phyloP scores from a whole-genome alignment of 2,797 vertebrate species.

The Lindbergichthys nudifrons region DNA sequence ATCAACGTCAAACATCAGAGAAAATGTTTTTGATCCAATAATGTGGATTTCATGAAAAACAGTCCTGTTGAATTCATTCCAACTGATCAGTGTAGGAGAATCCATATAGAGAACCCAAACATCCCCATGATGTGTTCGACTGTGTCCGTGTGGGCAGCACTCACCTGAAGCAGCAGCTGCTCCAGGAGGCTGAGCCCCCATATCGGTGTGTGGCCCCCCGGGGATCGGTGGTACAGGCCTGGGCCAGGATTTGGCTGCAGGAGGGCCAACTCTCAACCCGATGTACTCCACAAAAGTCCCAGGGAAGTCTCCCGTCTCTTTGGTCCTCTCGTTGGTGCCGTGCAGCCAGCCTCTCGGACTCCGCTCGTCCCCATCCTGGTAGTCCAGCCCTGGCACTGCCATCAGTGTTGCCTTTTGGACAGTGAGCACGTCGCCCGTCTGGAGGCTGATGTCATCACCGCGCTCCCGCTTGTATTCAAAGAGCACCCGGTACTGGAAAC shows the following conservation, averaged over 20 bases:
- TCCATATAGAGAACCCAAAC: conserved; percentile 6
- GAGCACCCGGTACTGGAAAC: conserved; percentile 86
- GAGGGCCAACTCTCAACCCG: conserved; percentile 65
- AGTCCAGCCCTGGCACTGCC: conserved; percentile 65
- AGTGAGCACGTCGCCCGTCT: conserved; percentile 85
- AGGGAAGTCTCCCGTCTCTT: conserved; percentile 87
- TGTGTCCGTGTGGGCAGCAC: conserved; percentile 44
- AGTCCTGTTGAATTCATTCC: not conserved
- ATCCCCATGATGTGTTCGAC: not conserved
- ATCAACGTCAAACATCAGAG: not conserved
- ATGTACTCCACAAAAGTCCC: conserved; percentile 89
- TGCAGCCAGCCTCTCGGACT: conserved; percentile 87
- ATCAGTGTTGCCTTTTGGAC: conserved; percentile 80
- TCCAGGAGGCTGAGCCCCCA: conserved; percentile 53
- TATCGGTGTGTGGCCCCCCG: conserved; percentile 55
- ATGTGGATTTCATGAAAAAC: not conserved
- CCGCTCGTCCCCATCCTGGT: conserved; percentile 85
- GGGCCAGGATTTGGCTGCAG: conserved; percentile 76
- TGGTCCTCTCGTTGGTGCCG: conserved; percentile 87
- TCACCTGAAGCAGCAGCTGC: conserved; percentile 78
- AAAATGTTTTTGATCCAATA: not conserved
- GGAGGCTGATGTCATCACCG: conserved; percentile 86
- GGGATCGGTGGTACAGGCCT: conserved; percentile 79
- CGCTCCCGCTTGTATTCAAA: conserved; percentile 87
- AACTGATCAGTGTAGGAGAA: not conserved